These are phyloP conservation scores for Capitella teleta DNA, from an alignment of 1,140 invertebrate species.

Conservation along the genomic window DNA sequence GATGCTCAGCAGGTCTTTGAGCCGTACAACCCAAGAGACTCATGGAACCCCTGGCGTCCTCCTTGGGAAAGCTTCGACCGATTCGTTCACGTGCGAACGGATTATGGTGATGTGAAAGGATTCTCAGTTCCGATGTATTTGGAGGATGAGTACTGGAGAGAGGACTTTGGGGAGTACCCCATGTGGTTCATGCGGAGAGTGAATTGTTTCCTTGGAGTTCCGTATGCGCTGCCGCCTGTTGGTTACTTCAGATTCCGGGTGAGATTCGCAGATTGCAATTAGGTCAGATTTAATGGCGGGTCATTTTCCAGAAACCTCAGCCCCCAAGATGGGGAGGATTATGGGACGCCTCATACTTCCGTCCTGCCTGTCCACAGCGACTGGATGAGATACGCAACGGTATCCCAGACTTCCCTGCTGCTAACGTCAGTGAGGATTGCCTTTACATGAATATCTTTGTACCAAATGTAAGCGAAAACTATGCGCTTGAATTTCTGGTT, in stretches of 20 bases:
- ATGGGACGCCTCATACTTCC: constrained; percentile 12
- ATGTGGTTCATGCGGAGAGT: constrained; percentile 47
- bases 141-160: background rate
- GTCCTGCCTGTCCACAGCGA: constrained; percentile 12
- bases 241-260: constrained; percentile 11
- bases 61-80: background rate
- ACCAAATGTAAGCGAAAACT: constrained; percentile 11
- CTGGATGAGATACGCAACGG: constrained; percentile 6
- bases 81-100: background rate
- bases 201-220: constrained; percentile 13
- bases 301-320: constrained; percentile 4
- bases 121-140: constrained; percentile 1
- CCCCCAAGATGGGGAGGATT: constrained; percentile 11
- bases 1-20: too few relatives aligned
- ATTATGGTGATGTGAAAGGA: constrained; percentile 2
- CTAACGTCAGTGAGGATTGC: constrained; percentile 15
- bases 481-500: too few relatives aligned
- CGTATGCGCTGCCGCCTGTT: constrained; percentile 12
- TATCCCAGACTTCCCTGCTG: constrained; percentile 8
- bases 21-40: too few relatives aligned
- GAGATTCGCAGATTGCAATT: background rate
- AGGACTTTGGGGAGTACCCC: constrained; percentile 9
- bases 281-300: background rate
- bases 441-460: constrained; percentile 15
- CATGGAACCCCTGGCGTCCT: too few relatives aligned